Evolutionary conservation across 1,140 invertebrate genomes (phyloP), one percentile per base, ranked within the genome.

Genomic region (Drosophila erecta): DNA sequence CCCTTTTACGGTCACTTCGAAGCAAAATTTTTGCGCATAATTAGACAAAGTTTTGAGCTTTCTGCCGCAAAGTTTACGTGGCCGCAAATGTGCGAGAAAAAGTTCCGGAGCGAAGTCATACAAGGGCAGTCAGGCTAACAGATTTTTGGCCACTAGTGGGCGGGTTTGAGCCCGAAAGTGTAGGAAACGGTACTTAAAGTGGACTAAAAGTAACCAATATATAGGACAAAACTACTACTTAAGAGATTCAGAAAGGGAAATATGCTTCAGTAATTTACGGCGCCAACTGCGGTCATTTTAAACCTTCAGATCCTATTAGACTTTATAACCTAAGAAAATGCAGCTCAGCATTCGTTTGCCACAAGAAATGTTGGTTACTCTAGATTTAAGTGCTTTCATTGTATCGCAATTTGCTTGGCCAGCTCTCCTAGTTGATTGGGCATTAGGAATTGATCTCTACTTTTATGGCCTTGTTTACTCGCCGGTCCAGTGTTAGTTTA

Each of bases 11-110:
- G 84, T 87, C 84, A 89, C 76, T 89, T 76, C 62, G 35, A 70
- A 59, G 79, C 60, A 49, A 74, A 76, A 87, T 87, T 87, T 87
- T 89, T 87, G 76, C 79, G 83, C 83, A 89, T 87, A 87, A 87
- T 87, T 87, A 87, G 83, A 89, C 70, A 83, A 87, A 87, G 84
- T 87, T 87, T 76, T 61, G 44, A 54, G 79, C 56, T 74, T 54
- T 56, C 33, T 24, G 44, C 15, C 35, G 17, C 47, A 86, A 87
- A 89, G 37, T 89, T 87, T 87, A 70, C 22, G 54, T 44, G 43
- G 55, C 62, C 79, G 53, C 84, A 87, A 87, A 89, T 87, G 83
- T 83, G 84, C 73, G 38, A 77, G 67, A 57, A 70, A 70, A 71
- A 71, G 51, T 71, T 71, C 14, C 22, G 30, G 24, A 4, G 24